These are phyloP conservation scores for Ectropis crepuscularia DNA, from an alignment of 2,888 invertebrate species.

Conservation along the genomic window DNA sequence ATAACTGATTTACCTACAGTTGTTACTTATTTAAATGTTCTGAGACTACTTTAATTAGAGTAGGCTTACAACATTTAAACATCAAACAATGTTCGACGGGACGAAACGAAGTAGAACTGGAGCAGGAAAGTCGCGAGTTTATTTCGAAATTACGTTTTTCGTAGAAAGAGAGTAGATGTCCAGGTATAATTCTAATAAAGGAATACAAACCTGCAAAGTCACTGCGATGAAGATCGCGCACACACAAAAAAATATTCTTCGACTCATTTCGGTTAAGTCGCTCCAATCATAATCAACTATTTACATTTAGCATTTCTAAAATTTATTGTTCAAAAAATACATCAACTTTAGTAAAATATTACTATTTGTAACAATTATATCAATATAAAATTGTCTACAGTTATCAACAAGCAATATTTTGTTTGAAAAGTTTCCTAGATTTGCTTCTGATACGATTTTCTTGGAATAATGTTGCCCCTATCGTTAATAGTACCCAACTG, in stretches of 20 bases:
- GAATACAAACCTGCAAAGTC: conserved; percentile 67
- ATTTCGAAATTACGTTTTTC: too few relatives aligned
- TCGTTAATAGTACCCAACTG: conserved; percentile 54
- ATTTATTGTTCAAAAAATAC: not conserved
- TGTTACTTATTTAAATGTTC: too few relatives aligned
- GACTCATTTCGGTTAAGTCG: conserved; percentile 67
- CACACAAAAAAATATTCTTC: conserved; percentile 60
- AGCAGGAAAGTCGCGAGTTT: too few relatives aligned
- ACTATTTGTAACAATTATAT: not conserved
- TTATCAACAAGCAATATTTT: not conserved
- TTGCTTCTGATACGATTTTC: conserved; percentile 3
- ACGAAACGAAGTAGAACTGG: too few relatives aligned
- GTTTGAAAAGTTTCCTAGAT: not conserved
- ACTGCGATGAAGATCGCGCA: conserved; percentile 60
- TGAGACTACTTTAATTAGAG: too few relatives aligned
- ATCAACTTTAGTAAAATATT: not conserved
- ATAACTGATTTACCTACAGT: too few relatives aligned
- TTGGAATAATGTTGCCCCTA: conserved; percentile 43
- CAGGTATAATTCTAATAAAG: too few relatives aligned
- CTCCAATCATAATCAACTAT: conserved; percentile 60
- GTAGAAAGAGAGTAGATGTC: too few relatives aligned
- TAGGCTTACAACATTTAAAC: too few relatives aligned
- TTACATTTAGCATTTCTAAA: conserved; percentile 45
- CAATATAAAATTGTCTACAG: not conserved
- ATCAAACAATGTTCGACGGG: too few relatives aligned